These are phyloP conservation scores for Epinephelus coioides DNA, from an alignment of 2,797 vertebrate species.

Conservation along the genomic window DNA sequence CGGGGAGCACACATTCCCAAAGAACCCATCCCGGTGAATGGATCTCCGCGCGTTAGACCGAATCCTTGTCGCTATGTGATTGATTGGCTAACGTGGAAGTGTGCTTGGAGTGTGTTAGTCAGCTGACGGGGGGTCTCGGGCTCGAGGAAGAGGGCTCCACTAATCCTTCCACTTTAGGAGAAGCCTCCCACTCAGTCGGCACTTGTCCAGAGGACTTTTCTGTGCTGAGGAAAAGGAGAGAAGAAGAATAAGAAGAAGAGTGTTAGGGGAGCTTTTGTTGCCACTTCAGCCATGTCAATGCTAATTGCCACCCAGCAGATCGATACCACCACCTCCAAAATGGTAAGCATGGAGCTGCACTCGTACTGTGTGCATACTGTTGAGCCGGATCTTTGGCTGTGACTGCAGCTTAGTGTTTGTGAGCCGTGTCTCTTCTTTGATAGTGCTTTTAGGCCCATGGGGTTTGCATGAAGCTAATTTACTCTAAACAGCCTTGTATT, in stretches of 20 bases:
- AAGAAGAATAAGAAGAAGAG: conserved; percentile 8
- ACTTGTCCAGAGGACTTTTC: conserved; percentile 68
- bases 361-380: conserved; percentile 35
- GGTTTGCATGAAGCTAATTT: conserved; percentile 37
- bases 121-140: conserved; percentile 35
- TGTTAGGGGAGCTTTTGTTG: conserved; percentile 26
- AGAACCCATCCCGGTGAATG: conserved; percentile 59
- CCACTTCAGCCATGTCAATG: conserved; percentile 76
- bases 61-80: conserved; percentile 60
- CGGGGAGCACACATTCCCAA: conserved; percentile 60
- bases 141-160: conserved; percentile 33
- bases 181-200: conserved; percentile 55
- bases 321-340: conserved; percentile 73
- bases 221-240: conserved; percentile 28
- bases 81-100: conserved; percentile 74
- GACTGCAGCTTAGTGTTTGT: conserved; percentile 11
- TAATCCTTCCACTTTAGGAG: conserved; percentile 54
- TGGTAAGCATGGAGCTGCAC: conserved; percentile 71
- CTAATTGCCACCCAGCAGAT: conserved; percentile 84
- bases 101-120: conserved; percentile 47
- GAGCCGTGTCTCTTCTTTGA: conserved; percentile 3
- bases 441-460: conserved; percentile 15
- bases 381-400: conserved; percentile 30
- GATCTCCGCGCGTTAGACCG: conserved; percentile 54
- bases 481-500: neutral